Evolutionary conservation across 2,797 vertebrate genomes (phyloP).

Genomic region (Coregonus suidteri): DNA sequence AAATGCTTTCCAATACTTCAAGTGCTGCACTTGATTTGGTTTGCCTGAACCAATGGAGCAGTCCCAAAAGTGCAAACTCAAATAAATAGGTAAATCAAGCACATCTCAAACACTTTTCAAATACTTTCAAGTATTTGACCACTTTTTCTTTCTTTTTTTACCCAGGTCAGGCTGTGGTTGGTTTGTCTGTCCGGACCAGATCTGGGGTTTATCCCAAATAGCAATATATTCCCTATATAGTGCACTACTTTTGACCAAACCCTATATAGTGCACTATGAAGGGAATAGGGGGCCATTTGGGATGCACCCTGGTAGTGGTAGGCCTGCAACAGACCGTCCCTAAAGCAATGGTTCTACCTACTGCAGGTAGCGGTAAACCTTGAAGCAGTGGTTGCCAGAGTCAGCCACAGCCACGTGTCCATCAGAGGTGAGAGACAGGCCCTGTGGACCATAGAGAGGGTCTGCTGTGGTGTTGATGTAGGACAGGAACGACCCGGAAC

Average conservation of each 20-base stretch:
- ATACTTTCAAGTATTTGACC: not conserved
- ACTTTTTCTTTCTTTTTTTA: not conserved
- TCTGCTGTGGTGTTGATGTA: constrained; percentile 97
- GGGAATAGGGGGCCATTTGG: not conserved
- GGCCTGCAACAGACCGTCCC: not conserved
- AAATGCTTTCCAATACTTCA: constrained; percentile 1
- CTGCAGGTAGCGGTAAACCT: constrained; percentile 98
- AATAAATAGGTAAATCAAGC: not conserved
- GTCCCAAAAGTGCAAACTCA: not conserved
- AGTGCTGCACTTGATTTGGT: not conserved
- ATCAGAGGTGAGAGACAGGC: constrained; percentile 92
- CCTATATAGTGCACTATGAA: not conserved
- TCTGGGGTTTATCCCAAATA: not conserved
- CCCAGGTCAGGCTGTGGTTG: not conserved
- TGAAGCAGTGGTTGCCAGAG: constrained; percentile 98
- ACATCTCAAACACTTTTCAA: not conserved
- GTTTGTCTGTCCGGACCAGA: not conserved
- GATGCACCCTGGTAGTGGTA: not conserved
- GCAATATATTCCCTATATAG: too few relatives aligned
- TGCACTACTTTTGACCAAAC: not conserved
- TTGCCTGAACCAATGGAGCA: not conserved
- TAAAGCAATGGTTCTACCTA: constrained; percentile 59
- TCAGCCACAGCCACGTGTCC: constrained; percentile 96
- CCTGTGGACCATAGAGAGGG: constrained; percentile 93
- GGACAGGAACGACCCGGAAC: constrained; percentile 93